Percentiles rank a stretch among this genome's conserved stretches.
phyloP scores from a whole-genome alignment of 1,140 invertebrate genomes.

The Drosophila gunungcola region DNA sequence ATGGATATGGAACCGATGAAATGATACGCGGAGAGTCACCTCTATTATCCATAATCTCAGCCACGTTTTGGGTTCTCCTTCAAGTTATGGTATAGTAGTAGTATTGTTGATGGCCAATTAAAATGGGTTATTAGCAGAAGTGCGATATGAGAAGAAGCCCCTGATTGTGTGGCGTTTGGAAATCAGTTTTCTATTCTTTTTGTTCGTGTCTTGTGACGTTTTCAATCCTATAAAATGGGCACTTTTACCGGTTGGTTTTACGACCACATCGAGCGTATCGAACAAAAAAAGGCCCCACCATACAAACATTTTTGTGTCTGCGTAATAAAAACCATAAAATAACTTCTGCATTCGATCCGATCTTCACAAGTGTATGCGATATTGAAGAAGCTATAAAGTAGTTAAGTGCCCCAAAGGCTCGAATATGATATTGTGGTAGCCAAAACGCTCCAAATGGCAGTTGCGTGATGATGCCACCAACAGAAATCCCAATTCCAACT shows the following conservation, averaged over 20 bases:
- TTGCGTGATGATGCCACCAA: conserved; percentile 67
- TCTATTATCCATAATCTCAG: conserved; percentile 49
- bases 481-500: conserved; percentile 13
- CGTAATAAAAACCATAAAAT: conserved; percentile 46
- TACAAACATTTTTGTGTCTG: conserved; percentile 27
- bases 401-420: conserved; percentile 68
- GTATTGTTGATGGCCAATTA: conserved; percentile 73
- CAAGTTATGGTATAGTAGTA: not conserved
- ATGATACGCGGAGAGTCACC: conserved; percentile 55
- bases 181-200: conserved; percentile 48
- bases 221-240: conserved; percentile 48
- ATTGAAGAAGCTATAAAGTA: conserved; percentile 76
- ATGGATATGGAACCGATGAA: conserved; percentile 68
- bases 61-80: conserved; percentile 44
- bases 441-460: conserved; percentile 71
- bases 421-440: conserved; percentile 66
- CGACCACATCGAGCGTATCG: conserved; percentile 15
- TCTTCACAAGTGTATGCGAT: conserved; percentile 77
- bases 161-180: conserved; percentile 65
- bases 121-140: conserved; percentile 74
- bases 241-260: conserved; percentile 48
- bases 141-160: conserved; percentile 59
- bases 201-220: conserved; percentile 34
- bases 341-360: conserved; percentile 57
- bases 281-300: conserved; percentile 26